phyloP scores from a whole-genome alignment of 2,888 invertebrate genomes.

The Drosophila greeni region DNA sequence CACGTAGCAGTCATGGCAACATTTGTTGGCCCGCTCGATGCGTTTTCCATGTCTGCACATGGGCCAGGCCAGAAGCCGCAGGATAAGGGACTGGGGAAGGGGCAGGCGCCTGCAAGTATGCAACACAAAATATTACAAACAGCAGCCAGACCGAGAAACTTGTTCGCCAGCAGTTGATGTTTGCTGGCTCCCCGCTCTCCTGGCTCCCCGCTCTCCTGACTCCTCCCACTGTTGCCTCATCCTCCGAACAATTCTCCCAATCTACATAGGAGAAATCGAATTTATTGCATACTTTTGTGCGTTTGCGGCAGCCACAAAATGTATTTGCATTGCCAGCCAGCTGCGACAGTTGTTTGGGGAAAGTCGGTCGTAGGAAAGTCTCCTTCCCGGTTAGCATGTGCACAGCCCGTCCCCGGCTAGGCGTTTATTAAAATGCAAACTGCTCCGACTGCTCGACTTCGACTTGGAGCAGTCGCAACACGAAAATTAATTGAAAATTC shows the following conservation, averaged over 20 bases:
- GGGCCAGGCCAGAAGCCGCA: conserved; percentile 44
- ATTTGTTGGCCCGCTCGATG: conserved; percentile 56
- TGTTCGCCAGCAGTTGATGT: conserved; percentile 44
- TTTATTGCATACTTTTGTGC: conserved; percentile 68
- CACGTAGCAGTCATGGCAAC: conserved; percentile 56
- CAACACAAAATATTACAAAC: conserved; percentile 58
- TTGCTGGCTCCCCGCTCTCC: conserved; percentile 11
- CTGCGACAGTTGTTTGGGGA: conserved; percentile 59
- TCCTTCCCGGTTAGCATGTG: conserved; percentile 55
- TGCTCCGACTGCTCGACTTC: conserved; percentile 35
- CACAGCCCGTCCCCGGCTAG: conserved; percentile 5
- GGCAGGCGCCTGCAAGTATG: conserved; percentile 48
- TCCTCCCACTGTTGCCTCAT: background rate
- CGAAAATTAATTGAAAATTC: conserved; percentile 67
- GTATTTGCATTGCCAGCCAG: conserved; percentile 61
- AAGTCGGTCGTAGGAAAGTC: conserved; percentile 8
- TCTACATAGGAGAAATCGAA: conserved; percentile 54
- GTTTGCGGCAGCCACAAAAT: conserved; percentile 63
- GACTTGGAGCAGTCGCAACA: conserved; percentile 35
- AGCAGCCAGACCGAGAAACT: conserved; percentile 50
- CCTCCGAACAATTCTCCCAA: background rate
- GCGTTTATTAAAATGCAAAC: conserved; percentile 63
- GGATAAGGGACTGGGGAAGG: conserved; percentile 12
- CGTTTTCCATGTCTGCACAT: conserved; percentile 55
- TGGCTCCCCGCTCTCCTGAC: background rate